Evolutionary conservation across 2,797 vertebrate species (phyloP).

Genomic region (Melanotaenia pygmaea): DNA sequence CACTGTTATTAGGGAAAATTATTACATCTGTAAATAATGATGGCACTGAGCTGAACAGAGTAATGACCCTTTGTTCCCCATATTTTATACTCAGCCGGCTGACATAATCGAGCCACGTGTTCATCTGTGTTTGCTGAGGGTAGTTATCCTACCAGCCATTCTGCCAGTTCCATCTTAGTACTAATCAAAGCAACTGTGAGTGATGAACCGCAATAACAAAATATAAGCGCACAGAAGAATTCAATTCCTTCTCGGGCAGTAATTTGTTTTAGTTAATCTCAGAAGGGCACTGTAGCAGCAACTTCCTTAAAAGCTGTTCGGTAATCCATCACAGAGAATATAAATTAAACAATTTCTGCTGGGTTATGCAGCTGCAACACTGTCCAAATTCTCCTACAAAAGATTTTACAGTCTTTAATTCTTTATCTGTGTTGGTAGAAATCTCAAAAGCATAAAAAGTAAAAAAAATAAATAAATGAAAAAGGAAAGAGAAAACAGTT

Average conservation of each 20-base stretch:
- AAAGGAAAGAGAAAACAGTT: too few relatives aligned
- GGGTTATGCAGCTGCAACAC: background rate
- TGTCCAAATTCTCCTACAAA: background rate
- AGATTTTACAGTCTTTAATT: background rate
- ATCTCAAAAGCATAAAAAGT: background rate
- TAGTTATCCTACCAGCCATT: background rate
- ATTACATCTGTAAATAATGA: constrained; percentile 1
- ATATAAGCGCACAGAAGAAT: background rate
- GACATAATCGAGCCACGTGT: background rate
- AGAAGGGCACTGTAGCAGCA: background rate
- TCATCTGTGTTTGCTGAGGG: background rate
- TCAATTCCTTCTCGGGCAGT: background rate
- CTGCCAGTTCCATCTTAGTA: background rate
- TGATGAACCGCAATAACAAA: background rate
- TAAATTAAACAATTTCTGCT: background rate
- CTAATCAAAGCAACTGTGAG: background rate
- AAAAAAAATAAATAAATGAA: background rate
- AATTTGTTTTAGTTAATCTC: background rate
- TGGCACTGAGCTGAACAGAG: background rate
- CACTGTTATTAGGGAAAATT: background rate
- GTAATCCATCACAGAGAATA: background rate
- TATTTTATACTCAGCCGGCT: background rate
- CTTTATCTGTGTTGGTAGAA: background rate
- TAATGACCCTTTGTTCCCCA: constrained; percentile 3
- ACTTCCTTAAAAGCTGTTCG: background rate